A percentile compares a stretch with the other conserved stretches of the same genome.
Conservation (phyloP, 2,797 vertebrate genomes). For the Sylvilagus floridanus region DNA sequence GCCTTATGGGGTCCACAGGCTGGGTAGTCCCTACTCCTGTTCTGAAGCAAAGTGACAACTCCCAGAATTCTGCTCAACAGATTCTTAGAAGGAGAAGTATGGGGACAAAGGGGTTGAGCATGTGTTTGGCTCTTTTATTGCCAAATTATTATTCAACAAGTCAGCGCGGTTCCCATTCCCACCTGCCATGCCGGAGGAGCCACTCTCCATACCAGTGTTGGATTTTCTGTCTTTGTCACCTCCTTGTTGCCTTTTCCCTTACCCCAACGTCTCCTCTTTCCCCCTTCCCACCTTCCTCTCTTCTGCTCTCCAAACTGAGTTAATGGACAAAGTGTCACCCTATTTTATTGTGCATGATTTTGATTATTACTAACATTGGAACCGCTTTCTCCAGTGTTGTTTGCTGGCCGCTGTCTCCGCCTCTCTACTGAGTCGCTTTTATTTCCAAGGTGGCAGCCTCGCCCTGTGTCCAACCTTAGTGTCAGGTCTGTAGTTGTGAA, state of each 20-base stretch:
- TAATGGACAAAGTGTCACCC: constrained; percentile 4
- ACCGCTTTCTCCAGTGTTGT: constrained; percentile 48
- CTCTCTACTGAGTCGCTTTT: constrained; percentile 45
- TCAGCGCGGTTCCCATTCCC: background rate
- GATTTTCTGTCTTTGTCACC: background rate
- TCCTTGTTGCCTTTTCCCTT: background rate
- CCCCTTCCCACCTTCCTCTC: background rate
- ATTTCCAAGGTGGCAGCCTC: constrained; percentile 52
- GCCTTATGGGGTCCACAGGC: too few relatives aligned
- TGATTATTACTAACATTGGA: constrained; percentile 25
- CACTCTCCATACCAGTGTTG: background rate
- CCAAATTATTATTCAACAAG: background rate
- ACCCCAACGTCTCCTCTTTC: background rate
- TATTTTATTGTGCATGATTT: constrained; percentile 35
- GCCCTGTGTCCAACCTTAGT: background rate
- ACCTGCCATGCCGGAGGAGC: background rate
- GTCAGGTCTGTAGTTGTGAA: constrained; percentile 25
- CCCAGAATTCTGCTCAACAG: background rate
- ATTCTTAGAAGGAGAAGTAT: background rate
- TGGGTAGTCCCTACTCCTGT: background rate
- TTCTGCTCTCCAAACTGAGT: constrained; percentile 36
- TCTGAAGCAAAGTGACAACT: background rate
- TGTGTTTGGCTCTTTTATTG: background rate
- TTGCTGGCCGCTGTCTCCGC: background rate
- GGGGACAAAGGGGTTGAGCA: background rate